Percentiles rank a stretch among this genome's conserved stretches.
These are phyloP conservation scores for Sturmia bella DNA, from an alignment of 2,888 invertebrate species.

Conservation along the genomic window DNA sequence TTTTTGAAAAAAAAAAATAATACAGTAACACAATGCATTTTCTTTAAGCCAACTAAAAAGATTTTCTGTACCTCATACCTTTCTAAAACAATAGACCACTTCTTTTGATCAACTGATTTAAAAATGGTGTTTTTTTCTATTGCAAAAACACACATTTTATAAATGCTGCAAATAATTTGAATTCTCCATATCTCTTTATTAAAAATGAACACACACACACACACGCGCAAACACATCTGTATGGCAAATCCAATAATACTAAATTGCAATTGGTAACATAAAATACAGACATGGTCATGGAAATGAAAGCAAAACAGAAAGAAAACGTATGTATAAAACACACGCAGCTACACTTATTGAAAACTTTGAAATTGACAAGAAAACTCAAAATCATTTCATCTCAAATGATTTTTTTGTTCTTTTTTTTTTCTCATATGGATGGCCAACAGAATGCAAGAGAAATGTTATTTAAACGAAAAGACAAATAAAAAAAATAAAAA, in stretches of 20 bases:
- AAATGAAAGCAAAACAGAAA: not conserved
- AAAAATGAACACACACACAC: not conserved
- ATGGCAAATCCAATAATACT: conserved; percentile 50
- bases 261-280: conserved; percentile 63
- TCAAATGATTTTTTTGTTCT: conserved; percentile 13
- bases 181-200: conserved; percentile 22
- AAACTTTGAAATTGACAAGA: conserved; percentile 42
- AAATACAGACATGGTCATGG: conserved; percentile 54
- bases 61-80: too few species aligned
- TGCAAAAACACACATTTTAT: conserved; percentile 11
- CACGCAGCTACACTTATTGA: conserved; percentile 18
- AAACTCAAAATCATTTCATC: conserved; percentile 57
- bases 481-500: not conserved
- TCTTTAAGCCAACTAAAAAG: too few species aligned
- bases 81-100: too few species aligned
- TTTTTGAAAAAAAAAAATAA: too few species aligned
- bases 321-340: not conserved
- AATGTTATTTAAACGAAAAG: not conserved
- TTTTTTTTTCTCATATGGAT: too few species aligned
- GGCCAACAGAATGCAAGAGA: conserved; percentile 11
- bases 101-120: too few species aligned
- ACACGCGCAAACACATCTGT: not conserved
- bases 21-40: too few species aligned
- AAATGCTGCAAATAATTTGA: conserved; percentile 23
- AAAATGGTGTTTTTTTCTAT: not conserved